Base-by-base conservation (phyloP, 2,797 vertebrate species). In the Pangasius mekongensis region DNA sequence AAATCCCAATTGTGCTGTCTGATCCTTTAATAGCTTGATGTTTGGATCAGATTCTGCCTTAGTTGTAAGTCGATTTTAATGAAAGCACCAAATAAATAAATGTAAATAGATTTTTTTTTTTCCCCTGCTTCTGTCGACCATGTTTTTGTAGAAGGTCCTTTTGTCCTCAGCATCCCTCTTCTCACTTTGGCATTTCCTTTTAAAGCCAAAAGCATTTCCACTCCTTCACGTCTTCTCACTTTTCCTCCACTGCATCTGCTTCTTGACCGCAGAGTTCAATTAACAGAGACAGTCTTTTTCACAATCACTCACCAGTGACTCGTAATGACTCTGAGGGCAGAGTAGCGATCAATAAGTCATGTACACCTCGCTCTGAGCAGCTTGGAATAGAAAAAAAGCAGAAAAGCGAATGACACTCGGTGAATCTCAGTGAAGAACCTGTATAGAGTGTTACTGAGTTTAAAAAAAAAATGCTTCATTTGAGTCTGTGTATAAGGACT, bases 251-350 rank as follows among this genome's bases (percentile, higher is more conserved):
- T 27, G 78, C 30, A 82, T 69, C 58, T 39, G 49, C 84, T 83
- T 88, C 89, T 87, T 88, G 86, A 93, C 92, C 92, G 43, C 93
- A 93, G 87, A 91, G 91, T 93, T 93, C 92, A 93, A 93, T 93
- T 93, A 93, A 91, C 91, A 90, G 89, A 90, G 87, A 89, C 87
- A 89, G 87, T 89, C 89, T 90, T 91, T 92, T 91, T 91, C 91
- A 93, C 88, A 86, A 91, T 93, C 89, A 90, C 91, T 92, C 90
- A 91, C 89, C 74, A 56, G 91, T 93, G 91, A 91, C 91, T 92
- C 91, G 90, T 93, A 92, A 92, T 91, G 93, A 92, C 91, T 93
- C 91, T 89, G 90, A 92, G 89, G 85, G 88, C 88, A 86, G 83
- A 84, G 83, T 4, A 86, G 89, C 86, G 87, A 93, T 93, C 92